phyloP scores from a whole-genome alignment of 2,888 invertebrate species.

The Eilema sororculum region DNA sequence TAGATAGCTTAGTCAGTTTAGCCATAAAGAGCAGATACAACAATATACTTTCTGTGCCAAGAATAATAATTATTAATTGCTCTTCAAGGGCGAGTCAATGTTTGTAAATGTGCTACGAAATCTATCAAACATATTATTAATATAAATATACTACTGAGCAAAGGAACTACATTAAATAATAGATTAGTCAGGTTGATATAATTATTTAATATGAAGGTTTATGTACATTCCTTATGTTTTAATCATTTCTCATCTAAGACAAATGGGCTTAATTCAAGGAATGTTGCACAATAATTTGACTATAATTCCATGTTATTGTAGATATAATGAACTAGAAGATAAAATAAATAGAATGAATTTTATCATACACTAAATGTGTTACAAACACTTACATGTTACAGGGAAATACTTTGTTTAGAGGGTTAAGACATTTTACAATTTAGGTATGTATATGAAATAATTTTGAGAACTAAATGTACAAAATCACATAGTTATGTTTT shows the following conservation, averaged over 20 bases:
- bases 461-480: constrained; percentile 69
- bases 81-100: not conserved
- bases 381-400: constrained; percentile 63
- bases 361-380: constrained; percentile 56
- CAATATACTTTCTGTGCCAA: constrained; percentile 1
- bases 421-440: constrained; percentile 58
- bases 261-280: constrained; percentile 70
- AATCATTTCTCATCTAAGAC: constrained; percentile 53
- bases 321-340: constrained; percentile 37
- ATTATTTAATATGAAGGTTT: constrained; percentile 72
- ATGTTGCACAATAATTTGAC: constrained; percentile 73
- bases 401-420: constrained; percentile 58
- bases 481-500: constrained; percentile 76
- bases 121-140: not conserved
- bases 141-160: not conserved
- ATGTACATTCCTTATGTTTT: constrained; percentile 80
- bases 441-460: constrained; percentile 60
- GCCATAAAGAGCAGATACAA: not conserved
- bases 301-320: constrained; percentile 51
- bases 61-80: not conserved
- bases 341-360: constrained; percentile 46
- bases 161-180: constrained; percentile 44
- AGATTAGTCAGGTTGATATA: constrained; percentile 58
- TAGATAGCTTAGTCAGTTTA: not conserved
- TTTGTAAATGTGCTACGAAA: not conserved